Evolutionary conservation across 2,888 invertebrate species (phyloP), one percentile per base, ranked within the genome.

Genomic region (Litoditis marina): DNA sequence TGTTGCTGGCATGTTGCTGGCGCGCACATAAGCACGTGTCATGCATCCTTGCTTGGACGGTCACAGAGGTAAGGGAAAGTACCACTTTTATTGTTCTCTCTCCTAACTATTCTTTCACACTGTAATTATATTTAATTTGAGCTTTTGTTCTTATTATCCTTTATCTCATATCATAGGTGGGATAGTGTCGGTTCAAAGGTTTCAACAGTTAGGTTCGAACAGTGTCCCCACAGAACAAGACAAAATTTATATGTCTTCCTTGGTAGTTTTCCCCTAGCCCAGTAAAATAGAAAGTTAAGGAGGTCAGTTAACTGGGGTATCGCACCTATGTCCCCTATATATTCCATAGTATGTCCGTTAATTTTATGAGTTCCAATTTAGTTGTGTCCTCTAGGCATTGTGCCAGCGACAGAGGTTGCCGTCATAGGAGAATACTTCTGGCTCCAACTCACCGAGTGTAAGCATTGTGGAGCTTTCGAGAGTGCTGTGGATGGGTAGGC

Each of bases 381-480:
- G n/a, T 6, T 11, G 8, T 34, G 30, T 51, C 47, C 42, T 11
- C 3, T 25, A 16, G 30, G 7, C 22, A 11, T 16, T 19, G 19
- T 57, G 25, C 22, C 36, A 30, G 28, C 42, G 42, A 11, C 36
- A 16, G 50, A 36, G 2, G 50, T 76, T 36, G 34, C 63, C 11
- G 56, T 64, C 34, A 83, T 84, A 44, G 83, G 83, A 1, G 69
- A 80, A 3, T 84, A 83, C 72, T 83, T 84, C 54, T 80, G 82
- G 68, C 69, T 72, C 11, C 82, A 83, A 54, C 71, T 87, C 65
- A 82, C 86, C 46, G 85, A 86, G 64, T 91, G 92, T 0, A 91
- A 92, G 83, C 96, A 96, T 84, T 87, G 94, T 65, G 96, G 96
- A 1, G 95, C 95, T n/a, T 94, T 95, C 84, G 95, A 96, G 83